A percentile compares a stretch with the other conserved stretches of the same genome.
Conservation (phyloP, 64 coral and sea anemone genomes). For the Anthopleura sola region DNA sequence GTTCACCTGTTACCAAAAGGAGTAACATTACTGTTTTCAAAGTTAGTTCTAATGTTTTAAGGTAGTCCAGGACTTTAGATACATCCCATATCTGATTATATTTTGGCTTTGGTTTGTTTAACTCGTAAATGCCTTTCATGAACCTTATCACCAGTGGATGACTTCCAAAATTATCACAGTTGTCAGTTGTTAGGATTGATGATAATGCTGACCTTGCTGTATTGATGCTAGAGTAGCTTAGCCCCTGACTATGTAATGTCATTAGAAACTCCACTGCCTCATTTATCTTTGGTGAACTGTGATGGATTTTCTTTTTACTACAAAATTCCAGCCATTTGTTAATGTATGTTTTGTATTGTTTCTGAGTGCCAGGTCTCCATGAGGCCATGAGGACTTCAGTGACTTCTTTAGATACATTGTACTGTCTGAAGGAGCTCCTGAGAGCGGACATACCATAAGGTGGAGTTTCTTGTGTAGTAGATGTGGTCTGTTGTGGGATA, state of each 20-base stretch:
- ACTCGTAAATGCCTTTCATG: conserved; percentile 42
- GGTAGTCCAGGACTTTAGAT: conserved; percentile 39
- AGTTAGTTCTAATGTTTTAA: conserved; percentile 41
- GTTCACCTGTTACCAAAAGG: conserved; percentile 31
- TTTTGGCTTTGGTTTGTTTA: conserved; percentile 43
- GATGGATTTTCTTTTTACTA: conserved; percentile 35
- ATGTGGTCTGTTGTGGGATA: conserved; percentile 21
- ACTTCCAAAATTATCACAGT: conserved; percentile 47
- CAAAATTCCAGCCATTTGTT: conserved; percentile 46
- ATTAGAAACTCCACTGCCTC: conserved; percentile 46
- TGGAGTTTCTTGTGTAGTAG: conserved; percentile 32
- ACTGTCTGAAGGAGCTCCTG: conserved; percentile 23
- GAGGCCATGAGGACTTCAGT: conserved; percentile 38
- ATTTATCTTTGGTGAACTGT: conserved; percentile 43
- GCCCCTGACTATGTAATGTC: conserved; percentile 38
- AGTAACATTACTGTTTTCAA: conserved; percentile 30
- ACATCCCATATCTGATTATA: conserved; percentile 55
- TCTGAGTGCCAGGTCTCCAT: conserved; percentile 38
- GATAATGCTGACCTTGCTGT: conserved; percentile 56
- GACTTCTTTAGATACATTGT: conserved; percentile 38
- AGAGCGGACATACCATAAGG: conserved; percentile 48
- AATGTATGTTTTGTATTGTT: conserved; percentile 32
- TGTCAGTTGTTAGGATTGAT: conserved; percentile 20
- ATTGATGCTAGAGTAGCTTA: conserved; percentile 44
- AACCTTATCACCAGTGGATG: conserved; percentile 40